phyloP scores from a whole-genome alignment of 2,113 vertebrate genomes.

The Syrrhaptes paradoxus region DNA sequence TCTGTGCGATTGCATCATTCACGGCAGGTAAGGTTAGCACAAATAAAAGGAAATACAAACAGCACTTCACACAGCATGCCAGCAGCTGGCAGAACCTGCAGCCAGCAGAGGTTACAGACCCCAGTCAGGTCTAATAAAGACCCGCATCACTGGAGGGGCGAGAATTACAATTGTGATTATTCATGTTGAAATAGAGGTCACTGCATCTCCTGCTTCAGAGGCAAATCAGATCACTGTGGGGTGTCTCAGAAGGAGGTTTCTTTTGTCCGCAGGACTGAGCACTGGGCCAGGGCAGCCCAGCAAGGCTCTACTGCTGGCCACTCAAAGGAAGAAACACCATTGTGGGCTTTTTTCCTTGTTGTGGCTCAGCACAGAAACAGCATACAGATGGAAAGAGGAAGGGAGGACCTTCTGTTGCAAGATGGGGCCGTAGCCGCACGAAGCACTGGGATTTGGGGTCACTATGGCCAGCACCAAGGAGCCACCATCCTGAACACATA shows the following conservation, averaged over 20 bases:
- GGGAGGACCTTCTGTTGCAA: not conserved
- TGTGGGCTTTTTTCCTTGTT: not conserved
- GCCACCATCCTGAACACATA: not conserved
- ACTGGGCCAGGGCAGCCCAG: not conserved
- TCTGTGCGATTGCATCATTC: slow-evolving; percentile 4
- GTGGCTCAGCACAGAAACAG: not conserved
- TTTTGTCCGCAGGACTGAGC: not conserved
- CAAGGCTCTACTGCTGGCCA: not conserved
- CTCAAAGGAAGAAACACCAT: not conserved
- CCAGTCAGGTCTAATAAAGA: slow-evolving; percentile 50
- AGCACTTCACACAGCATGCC: not conserved
- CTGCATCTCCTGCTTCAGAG: not conserved
- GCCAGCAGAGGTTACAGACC: slow-evolving; percentile 33
- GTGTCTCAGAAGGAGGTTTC: not conserved
- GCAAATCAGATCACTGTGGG: not conserved
- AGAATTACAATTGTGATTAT: not conserved
- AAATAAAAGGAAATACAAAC: slow-evolving; percentile 38
- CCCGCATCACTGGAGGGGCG: slow-evolving; percentile 34
- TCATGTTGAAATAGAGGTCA: slow-evolving; percentile 9
- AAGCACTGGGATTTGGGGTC: not conserved
- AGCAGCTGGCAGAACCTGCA: not conserved
- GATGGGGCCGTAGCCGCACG: rapidly evolving
- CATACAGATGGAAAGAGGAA: rapidly evolving
- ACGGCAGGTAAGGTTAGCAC: not conserved
- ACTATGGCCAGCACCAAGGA: not conserved